phyloP scores from a whole-genome alignment of 1,140 invertebrate genomes.

The Dreissena polymorpha region DNA sequence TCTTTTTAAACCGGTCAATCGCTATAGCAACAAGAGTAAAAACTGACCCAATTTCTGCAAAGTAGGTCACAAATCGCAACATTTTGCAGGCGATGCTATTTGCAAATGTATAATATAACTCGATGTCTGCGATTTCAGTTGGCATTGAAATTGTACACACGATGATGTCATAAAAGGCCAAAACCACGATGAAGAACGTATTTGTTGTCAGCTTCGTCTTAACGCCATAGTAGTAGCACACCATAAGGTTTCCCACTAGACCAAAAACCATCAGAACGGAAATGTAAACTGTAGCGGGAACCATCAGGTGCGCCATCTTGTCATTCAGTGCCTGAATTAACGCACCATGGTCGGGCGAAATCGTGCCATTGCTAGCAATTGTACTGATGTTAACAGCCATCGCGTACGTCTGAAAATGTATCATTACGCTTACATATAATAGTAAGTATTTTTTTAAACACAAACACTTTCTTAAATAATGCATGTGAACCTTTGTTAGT shows the following conservation, averaged over 20 bases:
- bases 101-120: constrained; percentile 48
- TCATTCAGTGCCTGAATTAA: constrained; percentile 40
- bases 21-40: constrained; percentile 56
- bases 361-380: too few species aligned
- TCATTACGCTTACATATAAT: too few species aligned
- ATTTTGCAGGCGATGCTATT: constrained; percentile 54
- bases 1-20: constrained; percentile 53
- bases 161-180: constrained; percentile 57
- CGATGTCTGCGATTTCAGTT: constrained; percentile 58
- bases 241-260: constrained; percentile 58
- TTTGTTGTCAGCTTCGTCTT: constrained; percentile 46
- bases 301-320: constrained; percentile 29
- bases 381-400: too few species aligned
- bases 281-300: constrained; percentile 54
- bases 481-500: too few species aligned
- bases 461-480: too few species aligned
- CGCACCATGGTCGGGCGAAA: neutral
- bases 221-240: constrained; percentile 56
- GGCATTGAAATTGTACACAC: constrained; percentile 56
- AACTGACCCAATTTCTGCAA: constrained; percentile 47
- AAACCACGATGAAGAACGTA: constrained; percentile 51
- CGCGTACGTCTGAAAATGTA: too few species aligned
- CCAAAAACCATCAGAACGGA: constrained; percentile 57
- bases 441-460: too few species aligned
- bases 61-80: constrained; percentile 57